phyloP scores from a whole-genome alignment of 2,888 invertebrate species.

The Lepetodrilus schrolli region DNA sequence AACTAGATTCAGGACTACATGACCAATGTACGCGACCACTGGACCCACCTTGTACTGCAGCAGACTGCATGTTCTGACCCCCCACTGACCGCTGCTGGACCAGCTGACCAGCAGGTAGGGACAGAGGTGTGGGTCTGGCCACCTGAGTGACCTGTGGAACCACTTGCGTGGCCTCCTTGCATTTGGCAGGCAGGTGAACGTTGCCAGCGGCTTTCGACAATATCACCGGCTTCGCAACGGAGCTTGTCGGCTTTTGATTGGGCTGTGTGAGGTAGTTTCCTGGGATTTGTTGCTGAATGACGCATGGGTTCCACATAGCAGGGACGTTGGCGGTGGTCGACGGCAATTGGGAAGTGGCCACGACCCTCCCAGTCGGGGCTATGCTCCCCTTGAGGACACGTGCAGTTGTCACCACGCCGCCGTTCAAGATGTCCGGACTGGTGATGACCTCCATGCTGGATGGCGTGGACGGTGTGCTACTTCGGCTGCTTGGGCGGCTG shows the following conservation, averaged over 20 bases:
- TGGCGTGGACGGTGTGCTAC: constrained; percentile 53
- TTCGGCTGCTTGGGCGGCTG: constrained; percentile 75
- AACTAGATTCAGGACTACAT: too few relatives aligned
- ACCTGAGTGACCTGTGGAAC: neutral
- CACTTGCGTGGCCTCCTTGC: neutral
- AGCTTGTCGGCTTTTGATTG: constrained; percentile 1
- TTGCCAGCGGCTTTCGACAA: neutral
- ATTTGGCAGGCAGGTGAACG: neutral
- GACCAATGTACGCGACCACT: too few relatives aligned
- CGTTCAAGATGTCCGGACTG: constrained; percentile 6
- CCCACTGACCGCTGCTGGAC: neutral
- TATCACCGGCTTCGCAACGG: neutral
- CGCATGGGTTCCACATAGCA: neutral
- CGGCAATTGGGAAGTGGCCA: neutral
- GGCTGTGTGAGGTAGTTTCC: neutral
- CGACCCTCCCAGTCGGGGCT: neutral
- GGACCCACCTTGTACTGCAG: neutral
- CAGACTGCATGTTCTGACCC: neutral
- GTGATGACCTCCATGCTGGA: constrained; percentile 27
- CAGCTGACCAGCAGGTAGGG: neutral
- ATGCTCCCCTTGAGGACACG: neutral
- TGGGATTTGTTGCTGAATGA: too few relatives aligned
- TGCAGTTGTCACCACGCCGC: neutral
- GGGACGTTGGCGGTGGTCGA: neutral
- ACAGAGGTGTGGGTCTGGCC: neutral